Base-by-base conservation (phyloP, 2,888 invertebrate genomes). In the Pandemis corylana region DNA sequence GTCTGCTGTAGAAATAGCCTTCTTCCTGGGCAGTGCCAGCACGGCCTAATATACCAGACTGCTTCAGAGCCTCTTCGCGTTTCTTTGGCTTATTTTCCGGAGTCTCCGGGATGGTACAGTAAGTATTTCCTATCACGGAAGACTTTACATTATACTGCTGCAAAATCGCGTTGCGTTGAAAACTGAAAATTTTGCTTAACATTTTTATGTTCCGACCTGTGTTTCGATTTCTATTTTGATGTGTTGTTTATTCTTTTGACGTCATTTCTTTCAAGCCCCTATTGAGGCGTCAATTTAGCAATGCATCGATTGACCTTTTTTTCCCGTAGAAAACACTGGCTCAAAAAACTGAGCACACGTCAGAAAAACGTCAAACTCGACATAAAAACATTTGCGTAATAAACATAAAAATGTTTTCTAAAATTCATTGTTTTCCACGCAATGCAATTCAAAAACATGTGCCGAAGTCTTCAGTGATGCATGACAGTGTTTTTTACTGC, bases 1-100 rank as follows among this genome's bases (percentile, higher is more conserved):
- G 84, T 70, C 90, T 88, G 44, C 85, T 82, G 72, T 85, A 83
- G 82, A 93, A 93, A 80, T 89, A 93, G 0, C 87, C 85, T 69
- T 92, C 93, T 78, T 93, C 93, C 42, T 89, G 84, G 0, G 89
- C 89, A 0, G 89, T 85, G 1, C 88, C 90, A 46, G 81, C 88
- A 74, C 82, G 83, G 0, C 92, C 92, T 0, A 93, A 72, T 36
- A 89, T 91, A 0, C 91, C 92, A 0, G 89, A 83, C 72, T 89
- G 88, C 69, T 87, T 85, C 0, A 91, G 81, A 0, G 87, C 77
- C 0, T 92, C 92, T 0, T 90, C 91, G 0, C 79, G 81, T 0
- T 90, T 91, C 0, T 91, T 90, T 0, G 90, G 91, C 53, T 83
- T 91, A 0, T 90, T 90, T 0, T 82, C 28, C 5, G 89, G 86